phyloP scores from a whole-genome alignment of 1,140 invertebrate genomes.

The Gonatopus flavifemur region DNA sequence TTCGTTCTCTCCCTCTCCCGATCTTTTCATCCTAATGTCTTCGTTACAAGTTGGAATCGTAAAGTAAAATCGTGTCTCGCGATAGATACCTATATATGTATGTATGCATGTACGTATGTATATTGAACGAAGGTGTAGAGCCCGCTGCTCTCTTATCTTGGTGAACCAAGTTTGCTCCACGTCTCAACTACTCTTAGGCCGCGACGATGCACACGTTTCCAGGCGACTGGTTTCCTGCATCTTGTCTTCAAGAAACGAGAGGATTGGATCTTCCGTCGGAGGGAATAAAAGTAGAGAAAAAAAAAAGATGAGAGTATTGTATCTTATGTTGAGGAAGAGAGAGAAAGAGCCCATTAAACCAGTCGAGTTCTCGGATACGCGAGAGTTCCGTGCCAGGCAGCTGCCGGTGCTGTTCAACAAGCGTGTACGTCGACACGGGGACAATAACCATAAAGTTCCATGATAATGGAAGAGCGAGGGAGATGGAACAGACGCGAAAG shows the following conservation, averaged over 20 bases:
- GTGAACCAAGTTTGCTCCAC: conserved; percentile 13
- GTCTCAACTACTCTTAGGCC: too few relatives aligned
- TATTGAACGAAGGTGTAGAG: conserved; percentile 3
- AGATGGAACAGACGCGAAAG: not conserved
- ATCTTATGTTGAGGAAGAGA: too few relatives aligned
- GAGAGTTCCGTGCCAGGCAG: conserved; percentile 14
- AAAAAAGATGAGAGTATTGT: too few relatives aligned
- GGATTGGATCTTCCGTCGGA: too few relatives aligned
- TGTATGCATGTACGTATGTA: too few relatives aligned
- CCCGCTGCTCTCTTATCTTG: conserved; percentile 6
- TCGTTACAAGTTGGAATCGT: conserved; percentile 11
- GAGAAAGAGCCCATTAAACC: conserved; percentile 11
- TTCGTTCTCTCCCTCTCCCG: not conserved
- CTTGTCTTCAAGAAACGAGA: too few relatives aligned
- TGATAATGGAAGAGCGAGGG: conserved; percentile 19
- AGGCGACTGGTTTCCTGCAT: too few relatives aligned
- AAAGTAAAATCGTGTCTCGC: conserved; percentile 14
- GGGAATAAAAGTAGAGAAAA: too few relatives aligned
- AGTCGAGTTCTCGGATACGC: conserved; percentile 1
- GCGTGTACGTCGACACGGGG: conserved; percentile 18
- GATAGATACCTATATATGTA: too few relatives aligned
- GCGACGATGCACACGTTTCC: conserved; percentile 13
- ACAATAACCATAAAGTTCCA: conserved; percentile 27
- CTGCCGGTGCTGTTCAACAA: conserved; percentile 21
- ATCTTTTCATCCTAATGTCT: conserved; percentile 4